Percentiles rank a stretch among this genome's conserved stretches.
phyloP scores from a whole-genome alignment of 1,140 invertebrate genomes.

The Ips typographus region DNA sequence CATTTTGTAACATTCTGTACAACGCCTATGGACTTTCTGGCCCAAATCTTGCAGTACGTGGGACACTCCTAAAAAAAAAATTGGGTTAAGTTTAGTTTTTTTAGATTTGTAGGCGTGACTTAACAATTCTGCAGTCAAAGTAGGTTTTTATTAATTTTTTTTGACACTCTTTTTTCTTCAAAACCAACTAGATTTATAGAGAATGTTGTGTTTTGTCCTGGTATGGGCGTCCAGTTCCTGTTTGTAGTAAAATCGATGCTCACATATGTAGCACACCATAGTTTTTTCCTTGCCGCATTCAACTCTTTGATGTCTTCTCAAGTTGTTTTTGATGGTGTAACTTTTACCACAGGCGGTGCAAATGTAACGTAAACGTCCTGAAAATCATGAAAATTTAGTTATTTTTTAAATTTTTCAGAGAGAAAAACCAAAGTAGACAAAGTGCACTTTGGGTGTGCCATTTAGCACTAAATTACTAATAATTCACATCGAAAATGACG shows the following conservation, averaged over 20 bases:
- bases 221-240: constrained; percentile 46
- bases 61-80: constrained; percentile 8
- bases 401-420: too few species aligned
- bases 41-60: constrained; percentile 17
- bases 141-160: too few species aligned
- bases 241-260: constrained; percentile 47
- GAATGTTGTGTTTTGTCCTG: constrained; percentile 23
- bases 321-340: constrained; percentile 64
- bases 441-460: too few species aligned
- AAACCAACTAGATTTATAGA: not conserved
- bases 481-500: too few species aligned
- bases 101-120: too few species aligned
- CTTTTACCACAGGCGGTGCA: constrained; percentile 60
- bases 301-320: constrained; percentile 62
- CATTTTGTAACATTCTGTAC: constrained; percentile 9
- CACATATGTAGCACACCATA: constrained; percentile 54
- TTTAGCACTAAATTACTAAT: too few species aligned
- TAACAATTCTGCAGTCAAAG: too few species aligned
- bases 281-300: constrained; percentile 60
- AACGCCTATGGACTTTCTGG: constrained; percentile 10
- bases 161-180: too few species aligned
- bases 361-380: constrained; percentile 3
- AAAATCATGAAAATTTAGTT: too few species aligned
- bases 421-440: too few species aligned
- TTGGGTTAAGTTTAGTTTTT: not conserved